A percentile compares a stretch with the other conserved stretches of the same genome.
These are phyloP conservation scores for Copsychus sechellarum DNA, from an alignment of 2,113 vertebrate genomes.

Conservation along the genomic window DNA sequence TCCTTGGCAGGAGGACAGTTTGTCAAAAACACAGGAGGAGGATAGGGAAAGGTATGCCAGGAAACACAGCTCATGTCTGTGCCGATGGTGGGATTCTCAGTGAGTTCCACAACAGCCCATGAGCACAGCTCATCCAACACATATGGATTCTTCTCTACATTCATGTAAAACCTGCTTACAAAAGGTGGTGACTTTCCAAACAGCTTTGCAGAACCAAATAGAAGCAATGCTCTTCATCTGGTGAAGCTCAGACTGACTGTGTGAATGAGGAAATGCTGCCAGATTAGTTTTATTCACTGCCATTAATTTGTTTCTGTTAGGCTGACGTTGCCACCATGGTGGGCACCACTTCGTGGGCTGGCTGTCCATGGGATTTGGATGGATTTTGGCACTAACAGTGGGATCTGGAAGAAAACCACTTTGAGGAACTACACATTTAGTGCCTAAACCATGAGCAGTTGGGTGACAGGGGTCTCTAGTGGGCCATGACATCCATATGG, in stretches of 20 bases:
- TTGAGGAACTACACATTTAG: fast-evolving
- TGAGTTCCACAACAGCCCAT: not conserved
- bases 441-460: not conserved
- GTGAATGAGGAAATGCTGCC: not conserved
- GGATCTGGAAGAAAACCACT: not conserved
- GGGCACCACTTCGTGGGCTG: not conserved
- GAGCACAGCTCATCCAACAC: not conserved
- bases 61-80: not conserved
- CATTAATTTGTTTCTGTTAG: not conserved
- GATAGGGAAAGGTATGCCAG: conserved; percentile 4
- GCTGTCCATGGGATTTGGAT: not conserved
- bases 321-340: fast-evolving
- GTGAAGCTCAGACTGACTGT: fast-evolving
- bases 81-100: not conserved
- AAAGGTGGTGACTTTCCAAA: not conserved
- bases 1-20: conserved; percentile 11
- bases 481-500: not conserved
- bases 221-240: not conserved
- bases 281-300: not conserved
- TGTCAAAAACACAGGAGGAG: not conserved
- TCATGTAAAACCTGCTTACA: not conserved
- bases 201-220: not conserved
- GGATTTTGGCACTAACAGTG: not conserved
- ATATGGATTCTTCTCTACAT: fast-evolving
- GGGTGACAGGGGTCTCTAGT: fast-evolving